These are phyloP conservation scores for Tipula lateralis DNA, from an alignment of 2,888 invertebrate species.

Conservation along the genomic window DNA sequence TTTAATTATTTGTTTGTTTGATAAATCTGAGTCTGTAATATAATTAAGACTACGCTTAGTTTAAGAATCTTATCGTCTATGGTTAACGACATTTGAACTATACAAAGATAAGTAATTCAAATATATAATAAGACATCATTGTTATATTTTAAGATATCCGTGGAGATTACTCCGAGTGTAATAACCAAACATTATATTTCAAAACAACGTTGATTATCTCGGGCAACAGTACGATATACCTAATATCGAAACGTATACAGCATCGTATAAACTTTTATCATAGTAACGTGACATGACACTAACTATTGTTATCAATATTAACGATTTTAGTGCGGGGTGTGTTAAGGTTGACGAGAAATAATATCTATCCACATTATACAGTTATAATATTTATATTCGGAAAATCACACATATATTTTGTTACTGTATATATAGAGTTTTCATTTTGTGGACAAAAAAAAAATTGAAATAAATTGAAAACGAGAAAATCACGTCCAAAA, in stretches of 20 bases:
- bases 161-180: background rate
- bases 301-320: background rate
- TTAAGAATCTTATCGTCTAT: too few species aligned
- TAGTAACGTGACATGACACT: background rate
- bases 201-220: too few species aligned
- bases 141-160: too few species aligned
- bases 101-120: too few species aligned
- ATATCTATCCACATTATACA: background rate
- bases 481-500: slow-evolving; percentile 24
- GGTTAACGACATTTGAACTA: too few species aligned
- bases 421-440: background rate
- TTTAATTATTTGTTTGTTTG: too few species aligned
- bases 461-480: background rate
- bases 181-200: too few species aligned
- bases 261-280: background rate
- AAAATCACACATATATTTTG: background rate
- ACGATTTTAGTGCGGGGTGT: background rate
- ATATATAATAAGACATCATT: too few species aligned
- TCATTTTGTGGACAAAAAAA: background rate
- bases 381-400: background rate
- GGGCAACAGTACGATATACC: too few species aligned
- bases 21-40: too few species aligned
- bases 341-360: background rate
- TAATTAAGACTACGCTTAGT: too few species aligned
- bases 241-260: background rate